Evolutionary conservation across 1,140 invertebrate genomes (phyloP), one percentile per base, ranked within the genome.

Genomic region (Ips typographus): DNA sequence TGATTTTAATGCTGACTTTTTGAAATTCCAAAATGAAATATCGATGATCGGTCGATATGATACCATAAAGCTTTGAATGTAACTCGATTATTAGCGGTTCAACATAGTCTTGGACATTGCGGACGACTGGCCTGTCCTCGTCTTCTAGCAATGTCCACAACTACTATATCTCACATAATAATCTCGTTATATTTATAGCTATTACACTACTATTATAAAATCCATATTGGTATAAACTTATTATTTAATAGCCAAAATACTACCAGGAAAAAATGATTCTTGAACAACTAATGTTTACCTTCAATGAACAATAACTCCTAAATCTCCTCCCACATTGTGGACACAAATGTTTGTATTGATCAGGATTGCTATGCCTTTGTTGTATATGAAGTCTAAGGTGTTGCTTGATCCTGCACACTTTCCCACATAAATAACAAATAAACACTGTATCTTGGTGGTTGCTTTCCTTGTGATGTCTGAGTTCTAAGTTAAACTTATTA

Each of bases 381-480:
- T 58, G 6, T 40, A 73, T 72, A 44, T 75, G 72, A 2, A 69
- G 55, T 47, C 70, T 73, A 5, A 73, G 62, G 49, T 68, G 59
- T 8, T 57, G 56, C 42, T 72, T 64, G n/a, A 67, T 61, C 38
- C 58, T 22, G 47, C 72, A 75, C 0, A 78, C 74, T 70, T 83
- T 83, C 2, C 78, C 74, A 59, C 83, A 84, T 6, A 77, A 73
- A 3, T 81, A 73, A 57, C 77, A 78, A 42, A 49, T 57, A 47
- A 44, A 61, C 36, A 44, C 40, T 37, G 4, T 22, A 4, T 36
- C 43, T 39, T 43, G 36, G 43, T 61, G 59, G 7, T 59, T 59
- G 5, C 39, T 4, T 7, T 5, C 40, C 37, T 5, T 47, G 40
- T 61, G 59, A 39, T 44, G 37, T 61, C 37, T 61, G n/a, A 61